Conservation (phyloP, 2,888 invertebrate species). For the Eurytoma adleriae region DNA sequence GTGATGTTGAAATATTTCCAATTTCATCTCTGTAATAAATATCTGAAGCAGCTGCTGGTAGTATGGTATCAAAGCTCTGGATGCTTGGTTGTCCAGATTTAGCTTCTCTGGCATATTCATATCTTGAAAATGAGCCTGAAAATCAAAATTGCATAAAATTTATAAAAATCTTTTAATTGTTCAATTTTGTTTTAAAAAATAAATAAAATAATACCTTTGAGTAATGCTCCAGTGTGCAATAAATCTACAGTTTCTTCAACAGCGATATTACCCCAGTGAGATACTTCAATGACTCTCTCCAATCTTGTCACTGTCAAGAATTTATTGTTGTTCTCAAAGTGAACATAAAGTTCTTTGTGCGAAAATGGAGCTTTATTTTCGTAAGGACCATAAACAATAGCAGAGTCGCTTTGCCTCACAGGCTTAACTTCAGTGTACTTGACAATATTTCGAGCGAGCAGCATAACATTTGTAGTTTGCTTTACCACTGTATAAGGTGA, state of each 20-base stretch:
- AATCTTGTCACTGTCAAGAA: constrained; percentile 95
- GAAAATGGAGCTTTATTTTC: constrained; percentile 82
- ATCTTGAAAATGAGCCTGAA: constrained; percentile 93
- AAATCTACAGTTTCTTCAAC: constrained; percentile 96
- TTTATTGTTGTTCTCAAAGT: constrained; percentile 97
- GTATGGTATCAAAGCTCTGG: constrained; percentile 91
- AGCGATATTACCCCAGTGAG: constrained; percentile 99
- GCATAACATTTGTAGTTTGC: constrained; percentile 88
- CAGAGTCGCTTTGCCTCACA: constrained; percentile 85
- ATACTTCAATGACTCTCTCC: constrained; percentile 94
- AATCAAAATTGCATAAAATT: constrained; percentile 12
- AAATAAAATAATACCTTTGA: constrained; percentile 80
- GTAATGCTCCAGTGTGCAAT: constrained; percentile 92
- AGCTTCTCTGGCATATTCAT: constrained; percentile 96
- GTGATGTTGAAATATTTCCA: constrained; percentile 98
- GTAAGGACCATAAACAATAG: constrained; percentile 94
- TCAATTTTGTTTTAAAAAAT: not conserved
- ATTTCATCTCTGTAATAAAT: constrained; percentile 99
- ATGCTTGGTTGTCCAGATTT: constrained; percentile 93
- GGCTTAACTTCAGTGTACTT: constrained; percentile 90
- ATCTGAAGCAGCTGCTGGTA: constrained; percentile 93
- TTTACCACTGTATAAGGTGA: constrained; percentile 88
- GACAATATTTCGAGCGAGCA: constrained; percentile 89
- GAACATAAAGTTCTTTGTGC: constrained; percentile 85
- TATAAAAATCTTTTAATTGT: not conserved